phyloP scores from a whole-genome alignment of 2,888 invertebrate species.

The Phyto melanocephala region DNA sequence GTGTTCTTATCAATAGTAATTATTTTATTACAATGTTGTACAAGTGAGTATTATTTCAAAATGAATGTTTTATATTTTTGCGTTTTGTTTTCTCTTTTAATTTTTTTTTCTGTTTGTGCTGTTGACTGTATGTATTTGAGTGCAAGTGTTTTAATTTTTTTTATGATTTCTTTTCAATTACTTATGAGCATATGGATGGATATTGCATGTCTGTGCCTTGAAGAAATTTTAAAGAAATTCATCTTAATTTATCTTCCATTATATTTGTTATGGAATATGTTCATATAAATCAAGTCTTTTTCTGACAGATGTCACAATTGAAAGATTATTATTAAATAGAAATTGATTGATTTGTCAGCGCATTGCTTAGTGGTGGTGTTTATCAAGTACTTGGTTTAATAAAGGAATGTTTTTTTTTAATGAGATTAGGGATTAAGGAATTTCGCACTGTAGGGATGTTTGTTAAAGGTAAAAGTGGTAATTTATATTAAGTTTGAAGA shows the following conservation, averaged over 20 bases:
- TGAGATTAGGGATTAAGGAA: not conserved
- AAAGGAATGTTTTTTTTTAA: not conserved
- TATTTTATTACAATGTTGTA: constrained; percentile 76
- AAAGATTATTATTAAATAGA: constrained; percentile 37
- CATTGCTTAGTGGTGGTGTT: not conserved
- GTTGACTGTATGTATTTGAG: constrained; percentile 8
- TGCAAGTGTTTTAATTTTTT: constrained; percentile 7
- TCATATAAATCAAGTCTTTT: not conserved
- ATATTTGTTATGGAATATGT: too few relatives aligned
- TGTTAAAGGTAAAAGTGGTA: too few relatives aligned
- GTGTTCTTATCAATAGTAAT: constrained; percentile 76
- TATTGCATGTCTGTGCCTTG: not conserved
- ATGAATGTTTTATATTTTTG: not conserved
- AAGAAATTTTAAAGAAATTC: constrained; percentile 3
- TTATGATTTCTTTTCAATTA: not conserved
- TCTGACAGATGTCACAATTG: constrained; percentile 45
- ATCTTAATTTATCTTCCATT: constrained; percentile 26
- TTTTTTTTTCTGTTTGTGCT: not conserved
- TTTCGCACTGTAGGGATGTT: too few relatives aligned
- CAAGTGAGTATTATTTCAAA: constrained; percentile 73
- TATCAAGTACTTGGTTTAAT: not conserved
- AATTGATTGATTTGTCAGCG: constrained; percentile 33
- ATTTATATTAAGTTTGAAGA: too few relatives aligned
- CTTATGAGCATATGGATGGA: too few relatives aligned
- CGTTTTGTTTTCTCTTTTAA: not conserved